These are phyloP conservation scores for Oligia strigilis DNA, from an alignment of 2,888 invertebrate species.

Conservation along the genomic window DNA sequence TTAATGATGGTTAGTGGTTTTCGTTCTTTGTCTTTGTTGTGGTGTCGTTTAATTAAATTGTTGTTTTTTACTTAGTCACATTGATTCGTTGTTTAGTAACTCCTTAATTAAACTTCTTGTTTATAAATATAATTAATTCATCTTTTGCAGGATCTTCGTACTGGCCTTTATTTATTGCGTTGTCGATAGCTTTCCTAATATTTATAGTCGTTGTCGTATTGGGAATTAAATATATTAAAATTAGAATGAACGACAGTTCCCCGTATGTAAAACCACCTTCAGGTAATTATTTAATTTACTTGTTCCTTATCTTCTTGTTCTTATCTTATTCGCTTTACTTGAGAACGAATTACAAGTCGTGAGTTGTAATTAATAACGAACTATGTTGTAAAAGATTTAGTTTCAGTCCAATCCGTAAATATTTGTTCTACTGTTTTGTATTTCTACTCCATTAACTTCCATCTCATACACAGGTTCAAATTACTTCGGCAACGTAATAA, in stretches of 20 bases:
- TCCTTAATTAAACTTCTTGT: neutral
- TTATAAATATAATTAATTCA: neutral
- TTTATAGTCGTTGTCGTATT: conserved; percentile 85
- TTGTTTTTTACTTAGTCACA: neutral
- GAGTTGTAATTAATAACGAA: too few relatives aligned
- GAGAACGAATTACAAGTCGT: neutral
- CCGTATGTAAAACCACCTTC: conserved; percentile 86
- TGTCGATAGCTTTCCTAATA: conserved; percentile 86
- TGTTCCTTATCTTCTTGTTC: neutral
- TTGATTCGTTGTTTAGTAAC: neutral
- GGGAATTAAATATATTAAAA: conserved; percentile 87
- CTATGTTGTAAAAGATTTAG: neutral
- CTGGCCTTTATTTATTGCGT: conserved; percentile 84
- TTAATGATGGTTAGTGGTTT: conserved; percentile 79
- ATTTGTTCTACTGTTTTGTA: neutral
- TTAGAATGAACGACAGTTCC: conserved; percentile 84
- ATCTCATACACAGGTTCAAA: conserved; percentile 85
- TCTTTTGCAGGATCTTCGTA: conserved; percentile 83
- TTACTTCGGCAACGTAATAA: conserved; percentile 95
- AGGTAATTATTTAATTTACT: conserved; percentile 72
- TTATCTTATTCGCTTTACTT: neutral
- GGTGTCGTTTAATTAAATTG: neutral
- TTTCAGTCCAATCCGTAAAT: neutral
- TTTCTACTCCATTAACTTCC: neutral
- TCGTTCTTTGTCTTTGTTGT: neutral